A percentile compares a stretch with the other conserved stretches of the same genome.
These are phyloP conservation scores for Octonoba sinensis DNA, from an alignment of 2,888 invertebrate genomes.

Conservation along the genomic window DNA sequence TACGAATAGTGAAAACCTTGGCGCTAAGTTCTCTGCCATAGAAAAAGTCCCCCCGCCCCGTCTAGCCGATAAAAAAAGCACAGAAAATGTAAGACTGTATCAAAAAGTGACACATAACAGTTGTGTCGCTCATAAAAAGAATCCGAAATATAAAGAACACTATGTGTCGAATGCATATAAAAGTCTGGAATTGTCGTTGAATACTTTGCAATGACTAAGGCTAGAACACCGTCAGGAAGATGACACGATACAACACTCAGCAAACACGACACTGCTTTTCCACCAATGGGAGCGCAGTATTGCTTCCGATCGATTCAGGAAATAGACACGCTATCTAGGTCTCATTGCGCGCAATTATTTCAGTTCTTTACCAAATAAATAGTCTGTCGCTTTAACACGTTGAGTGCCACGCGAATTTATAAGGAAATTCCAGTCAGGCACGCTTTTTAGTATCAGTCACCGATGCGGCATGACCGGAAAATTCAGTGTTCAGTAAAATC, in stretches of 20 bases:
- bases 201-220: slow-evolving; percentile 63
- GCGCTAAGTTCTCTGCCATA: slow-evolving; percentile 28
- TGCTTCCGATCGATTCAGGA: background rate
- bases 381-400: too few relatives aligned
- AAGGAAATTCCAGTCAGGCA: too few relatives aligned
- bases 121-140: slow-evolving; percentile 36
- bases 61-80: slow-evolving; percentile 31
- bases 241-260: slow-evolving; percentile 50
- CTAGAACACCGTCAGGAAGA: slow-evolving; percentile 30
- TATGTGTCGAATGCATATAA: slow-evolving; percentile 41
- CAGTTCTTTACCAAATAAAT: too few relatives aligned
- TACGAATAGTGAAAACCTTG: slow-evolving; percentile 1
- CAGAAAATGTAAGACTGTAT: slow-evolving; percentile 59
- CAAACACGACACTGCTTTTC: slow-evolving; percentile 22
- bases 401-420: too few relatives aligned
- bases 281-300: background rate
- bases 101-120: slow-evolving; percentile 53
- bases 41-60: slow-evolving; percentile 28
- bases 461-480: too few relatives aligned
- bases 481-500: too few relatives aligned
- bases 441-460: too few relatives aligned
- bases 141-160: slow-evolving; percentile 60
- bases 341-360: background rate
- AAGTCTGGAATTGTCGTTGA: slow-evolving; percentile 58
- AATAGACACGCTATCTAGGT: background rate